Conservation (phyloP, 2,113 vertebrate species). For the Acrocephalus kingi region DNA sequence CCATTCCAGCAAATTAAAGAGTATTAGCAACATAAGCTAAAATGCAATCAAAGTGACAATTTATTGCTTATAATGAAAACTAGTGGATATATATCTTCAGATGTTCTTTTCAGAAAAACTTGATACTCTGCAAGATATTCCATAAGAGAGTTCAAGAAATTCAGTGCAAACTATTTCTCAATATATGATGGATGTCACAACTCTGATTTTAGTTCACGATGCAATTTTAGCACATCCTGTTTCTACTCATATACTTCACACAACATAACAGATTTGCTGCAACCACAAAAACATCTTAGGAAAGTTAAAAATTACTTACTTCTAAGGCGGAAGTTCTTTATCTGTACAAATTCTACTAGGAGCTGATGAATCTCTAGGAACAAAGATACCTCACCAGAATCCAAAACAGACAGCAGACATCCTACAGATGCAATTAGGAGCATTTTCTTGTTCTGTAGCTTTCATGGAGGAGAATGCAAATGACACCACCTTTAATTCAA, state of each 20-base stretch:
- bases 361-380: slow-evolving; percentile 48
- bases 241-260: not conserved
- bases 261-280: not conserved
- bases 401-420: not conserved
- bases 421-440: slow-evolving; percentile 25
- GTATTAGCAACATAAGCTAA: not conserved
- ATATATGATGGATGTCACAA: not conserved
- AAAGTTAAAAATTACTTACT: not conserved
- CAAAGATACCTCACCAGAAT: slow-evolving; percentile 43
- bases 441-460: slow-evolving; percentile 9
- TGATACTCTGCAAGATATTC: not conserved
- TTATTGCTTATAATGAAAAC: not conserved
- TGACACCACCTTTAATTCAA: slow-evolving; percentile 21
- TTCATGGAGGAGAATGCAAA: slow-evolving; percentile 18
- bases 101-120: not conserved
- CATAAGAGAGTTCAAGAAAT: not conserved
- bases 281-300: not conserved
- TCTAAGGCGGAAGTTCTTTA: not conserved
- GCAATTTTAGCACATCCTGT: not conserved
- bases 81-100: not conserved
- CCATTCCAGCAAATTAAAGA: not conserved
- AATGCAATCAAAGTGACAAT: not conserved
- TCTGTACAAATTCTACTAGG: not conserved
- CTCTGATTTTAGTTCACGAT: not conserved
- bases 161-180: not conserved